phyloP scores from a whole-genome alignment of 2,888 invertebrate genomes.

The Loripinus fragilis region DNA sequence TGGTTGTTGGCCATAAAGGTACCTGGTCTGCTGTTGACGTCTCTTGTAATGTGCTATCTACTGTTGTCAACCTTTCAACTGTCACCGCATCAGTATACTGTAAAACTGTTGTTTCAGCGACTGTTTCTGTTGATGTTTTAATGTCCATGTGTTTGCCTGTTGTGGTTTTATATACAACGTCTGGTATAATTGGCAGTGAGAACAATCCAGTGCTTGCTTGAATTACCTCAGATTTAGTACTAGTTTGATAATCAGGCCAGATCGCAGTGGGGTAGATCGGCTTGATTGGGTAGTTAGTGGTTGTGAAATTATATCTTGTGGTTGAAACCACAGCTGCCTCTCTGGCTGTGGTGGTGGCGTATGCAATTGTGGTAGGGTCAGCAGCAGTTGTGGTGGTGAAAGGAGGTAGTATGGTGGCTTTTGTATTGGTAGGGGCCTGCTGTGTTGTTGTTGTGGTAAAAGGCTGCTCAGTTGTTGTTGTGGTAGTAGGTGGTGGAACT shows the following conservation, averaged over 20 bases:
- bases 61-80: constrained; percentile 36
- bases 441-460: constrained; percentile 19
- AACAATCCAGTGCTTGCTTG: not conserved
- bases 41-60: constrained; percentile 43
- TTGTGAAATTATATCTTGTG: not conserved
- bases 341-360: too few relatives aligned
- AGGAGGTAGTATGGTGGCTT: constrained; percentile 31
- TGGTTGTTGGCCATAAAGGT: constrained; percentile 32
- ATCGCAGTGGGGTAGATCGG: not conserved
- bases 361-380: constrained; percentile 14
- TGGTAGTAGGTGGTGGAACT: constrained; percentile 12
- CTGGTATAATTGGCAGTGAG: not conserved
- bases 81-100: not conserved
- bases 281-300: not conserved
- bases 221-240: not conserved
- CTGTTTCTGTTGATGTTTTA: not conserved
- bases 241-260: not conserved
- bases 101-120: not conserved
- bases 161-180: not conserved
- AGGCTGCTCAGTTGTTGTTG: constrained; percentile 24
- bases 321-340: not conserved
- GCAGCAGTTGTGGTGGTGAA: not conserved
- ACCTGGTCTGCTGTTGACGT: constrained; percentile 60
- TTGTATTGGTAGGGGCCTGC: constrained; percentile 22
- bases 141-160: not conserved